Percentiles rank a stretch among this genome's conserved stretches.
phyloP scores from a whole-genome alignment of 37 sponge, comb jelly and placozoan species.

The Amphimedon queenslandica region DNA sequence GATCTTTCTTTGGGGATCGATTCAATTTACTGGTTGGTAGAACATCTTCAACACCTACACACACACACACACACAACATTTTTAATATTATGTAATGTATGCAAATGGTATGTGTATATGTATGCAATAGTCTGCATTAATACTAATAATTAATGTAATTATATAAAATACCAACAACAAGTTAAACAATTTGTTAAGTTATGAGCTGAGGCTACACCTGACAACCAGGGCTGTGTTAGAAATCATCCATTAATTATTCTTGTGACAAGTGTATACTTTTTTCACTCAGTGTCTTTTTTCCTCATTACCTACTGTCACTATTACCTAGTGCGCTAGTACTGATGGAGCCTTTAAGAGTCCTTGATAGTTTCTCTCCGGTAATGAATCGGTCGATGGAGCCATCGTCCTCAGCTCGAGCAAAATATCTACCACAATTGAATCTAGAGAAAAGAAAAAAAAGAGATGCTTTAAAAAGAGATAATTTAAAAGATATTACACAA shows the following conservation, averaged over 20 bases:
- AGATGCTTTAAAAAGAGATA: background rate
- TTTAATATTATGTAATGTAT: background rate
- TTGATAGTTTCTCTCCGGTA: constrained; percentile 60
- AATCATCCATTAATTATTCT: too few relatives aligned
- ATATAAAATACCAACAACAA: too few relatives aligned
- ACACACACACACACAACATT: background rate
- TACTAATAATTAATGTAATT: too few relatives aligned
- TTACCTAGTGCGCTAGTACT: constrained; percentile 36
- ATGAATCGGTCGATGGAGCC: constrained; percentile 81
- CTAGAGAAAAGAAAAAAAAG: constrained; percentile 1
- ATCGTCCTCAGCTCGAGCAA: constrained; percentile 74
- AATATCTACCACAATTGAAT: constrained; percentile 67
- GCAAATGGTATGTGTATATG: background rate
- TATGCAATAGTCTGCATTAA: background rate
- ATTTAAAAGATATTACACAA: too few relatives aligned
- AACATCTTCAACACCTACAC: background rate
- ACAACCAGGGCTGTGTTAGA: too few relatives aligned
- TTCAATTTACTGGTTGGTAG: background rate
- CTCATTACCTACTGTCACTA: too few relatives aligned
- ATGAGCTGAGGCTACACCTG: too few relatives aligned
- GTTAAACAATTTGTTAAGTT: too few relatives aligned
- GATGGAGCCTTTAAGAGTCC: constrained; percentile 26
- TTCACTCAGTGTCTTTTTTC: too few relatives aligned
- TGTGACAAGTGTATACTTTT: too few relatives aligned
- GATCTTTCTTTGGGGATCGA: constrained; percentile 23